Evolutionary conservation across 2,113 vertebrate species (phyloP).

Genomic region (Antennarius striatus): DNA sequence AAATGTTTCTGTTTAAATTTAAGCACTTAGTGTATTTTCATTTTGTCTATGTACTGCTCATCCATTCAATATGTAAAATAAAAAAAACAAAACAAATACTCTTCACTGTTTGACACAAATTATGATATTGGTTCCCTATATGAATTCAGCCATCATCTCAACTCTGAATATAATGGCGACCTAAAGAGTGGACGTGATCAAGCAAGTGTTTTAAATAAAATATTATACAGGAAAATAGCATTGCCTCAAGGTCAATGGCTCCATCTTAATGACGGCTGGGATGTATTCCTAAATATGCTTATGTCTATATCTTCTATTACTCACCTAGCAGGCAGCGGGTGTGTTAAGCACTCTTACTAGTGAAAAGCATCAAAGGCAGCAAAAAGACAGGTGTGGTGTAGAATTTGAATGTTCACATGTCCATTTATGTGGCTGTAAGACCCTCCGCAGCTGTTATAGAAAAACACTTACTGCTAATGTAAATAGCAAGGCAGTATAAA

Average conservation of each 20-base stretch:
- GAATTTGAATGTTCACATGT: conserved; percentile 67
- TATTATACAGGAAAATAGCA: conserved; percentile 48
- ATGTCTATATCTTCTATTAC: conserved; percentile 51
- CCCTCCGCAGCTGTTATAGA: conserved; percentile 76
- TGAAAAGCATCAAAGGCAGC: conserved; percentile 53
- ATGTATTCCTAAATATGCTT: conserved; percentile 60
- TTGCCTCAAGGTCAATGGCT: conserved; percentile 62
- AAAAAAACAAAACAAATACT: conserved; percentile 11
- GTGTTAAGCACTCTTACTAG: conserved; percentile 51
- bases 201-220: conserved; percentile 55
- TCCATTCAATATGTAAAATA: too few relatives aligned
- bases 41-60: too few relatives aligned
- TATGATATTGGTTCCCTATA: conserved; percentile 12
- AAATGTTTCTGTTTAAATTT: not conserved
- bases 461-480: conserved; percentile 85
- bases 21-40: too few relatives aligned
- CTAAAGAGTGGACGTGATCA: conserved; percentile 45
- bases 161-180: conserved; percentile 19
- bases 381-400: conserved; percentile 55
- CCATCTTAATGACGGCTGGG: conserved; percentile 53
- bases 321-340: conserved; percentile 34
- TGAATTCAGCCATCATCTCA: conserved; percentile 13
- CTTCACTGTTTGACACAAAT: conserved; percentile 27
- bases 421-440: conserved; percentile 65
- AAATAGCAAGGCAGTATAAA: conserved; percentile 84